Base-by-base conservation (phyloP, 2,888 invertebrate genomes). In the Drosophila formosana region DNA sequence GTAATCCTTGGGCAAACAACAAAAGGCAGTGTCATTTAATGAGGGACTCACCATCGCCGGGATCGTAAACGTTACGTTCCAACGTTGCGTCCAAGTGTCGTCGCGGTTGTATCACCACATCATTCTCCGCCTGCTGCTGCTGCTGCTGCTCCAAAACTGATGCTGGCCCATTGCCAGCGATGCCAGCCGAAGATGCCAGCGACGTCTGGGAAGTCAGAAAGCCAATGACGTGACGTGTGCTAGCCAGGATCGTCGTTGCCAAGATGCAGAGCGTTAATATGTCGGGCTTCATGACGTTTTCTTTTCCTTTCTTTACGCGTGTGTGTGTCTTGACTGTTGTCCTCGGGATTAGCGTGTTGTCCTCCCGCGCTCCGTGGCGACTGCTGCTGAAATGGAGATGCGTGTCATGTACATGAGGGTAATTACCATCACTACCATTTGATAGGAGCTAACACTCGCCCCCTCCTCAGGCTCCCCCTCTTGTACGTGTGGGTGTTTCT, bases 41-140 rank as follows among this genome's bases (percentile, higher is more conserved):
- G 68, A 64, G 63, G 51, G 61, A 91, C 92, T 92, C 75, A 92
- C 92, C 92, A 89, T 92, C 92, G 45, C 92, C 92, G 34, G 92
- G 91, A 91, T 92, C 92, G 66, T 92, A 92, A 80, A 91, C 90
- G 34, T 89, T 88, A 46, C 91, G 89, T 61, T 89, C 90, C 66
- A 57, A 47, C 57, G 66, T 69, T 28, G 78, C 68, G 66, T 89
- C 78, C 63, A 75, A 61, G 55, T 66, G 74, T 30, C 74, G 57
- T 25, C 62, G 66, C 51, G 62, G 52, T 43, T 86, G 91, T 39
- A 57, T 18, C 41, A 57, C 70, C 45, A 53, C 57, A 25, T 57
- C 61, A 23, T 74, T 69, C 34, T 60, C 61, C 23, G 8, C 51
- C 3, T 37, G 49, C 45, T 57, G 66, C 50, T 62, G 66, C 39